Conservation (phyloP, 2,888 invertebrate genomes). For the Sesamia inferens region DNA sequence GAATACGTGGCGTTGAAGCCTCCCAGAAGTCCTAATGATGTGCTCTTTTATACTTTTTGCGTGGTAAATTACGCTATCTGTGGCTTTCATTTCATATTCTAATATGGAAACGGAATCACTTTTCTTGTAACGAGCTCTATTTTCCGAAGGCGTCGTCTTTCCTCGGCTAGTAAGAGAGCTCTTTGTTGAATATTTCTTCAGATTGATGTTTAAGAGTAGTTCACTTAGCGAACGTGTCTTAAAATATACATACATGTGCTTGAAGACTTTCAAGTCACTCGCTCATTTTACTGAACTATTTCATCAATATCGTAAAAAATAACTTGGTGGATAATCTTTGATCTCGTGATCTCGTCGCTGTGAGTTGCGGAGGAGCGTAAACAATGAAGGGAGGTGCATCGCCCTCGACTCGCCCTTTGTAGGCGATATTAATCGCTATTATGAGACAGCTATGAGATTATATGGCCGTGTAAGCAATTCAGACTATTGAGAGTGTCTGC, state of each 20-base stretch:
- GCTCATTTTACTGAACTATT: constrained; percentile 69
- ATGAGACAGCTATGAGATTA: constrained; percentile 46
- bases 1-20: neutral
- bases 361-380: constrained; percentile 62
- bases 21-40: constrained; percentile 18
- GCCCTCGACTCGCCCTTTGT: constrained; percentile 50
- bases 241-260: constrained; percentile 62
- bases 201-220: constrained; percentile 38
- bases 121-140: constrained; percentile 53
- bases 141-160: constrained; percentile 40
- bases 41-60: constrained; percentile 13
- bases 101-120: constrained; percentile 31
- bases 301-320: constrained; percentile 81
- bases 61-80: constrained; percentile 33
- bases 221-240: constrained; percentile 55
- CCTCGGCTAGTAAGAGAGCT: constrained; percentile 32
- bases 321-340: constrained; percentile 75
- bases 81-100: constrained; percentile 50
- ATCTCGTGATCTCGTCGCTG: constrained; percentile 70
- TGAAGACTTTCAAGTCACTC: constrained; percentile 67
- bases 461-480: constrained; percentile 19
- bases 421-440: constrained; percentile 53
- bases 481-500: neutral
- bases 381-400: constrained; percentile 65
- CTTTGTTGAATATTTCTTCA: constrained; percentile 41